Conservation (phyloP, 2,888 invertebrate genomes). For the Drosophila leonis region DNA sequence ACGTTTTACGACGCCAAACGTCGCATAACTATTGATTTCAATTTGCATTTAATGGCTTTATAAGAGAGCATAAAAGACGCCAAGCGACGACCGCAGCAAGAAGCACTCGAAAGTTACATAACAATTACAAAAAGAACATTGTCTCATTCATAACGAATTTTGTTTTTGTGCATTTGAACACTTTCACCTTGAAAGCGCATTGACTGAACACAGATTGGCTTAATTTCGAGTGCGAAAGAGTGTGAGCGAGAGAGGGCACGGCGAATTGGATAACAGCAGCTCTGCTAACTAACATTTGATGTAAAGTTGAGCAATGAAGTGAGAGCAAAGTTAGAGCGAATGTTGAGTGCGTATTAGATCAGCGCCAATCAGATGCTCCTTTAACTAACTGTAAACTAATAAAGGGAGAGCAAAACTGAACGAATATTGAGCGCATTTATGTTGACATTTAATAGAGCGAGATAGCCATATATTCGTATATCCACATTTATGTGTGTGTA, state of each 20-base stretch:
- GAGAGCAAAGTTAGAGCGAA: neutral
- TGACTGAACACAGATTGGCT: conserved; percentile 3
- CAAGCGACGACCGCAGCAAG: conserved; percentile 12
- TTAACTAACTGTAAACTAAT: neutral
- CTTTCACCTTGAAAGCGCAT: conserved; percentile 40
- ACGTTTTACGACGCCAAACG: conserved; percentile 39
- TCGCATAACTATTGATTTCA: conserved; percentile 58
- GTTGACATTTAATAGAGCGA: conserved; percentile 30
- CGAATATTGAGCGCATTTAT: neutral
- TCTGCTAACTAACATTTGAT: neutral
- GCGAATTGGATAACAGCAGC: neutral
- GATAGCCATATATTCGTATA: neutral
- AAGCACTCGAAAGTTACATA: conserved; percentile 23
- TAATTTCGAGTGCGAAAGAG: neutral
- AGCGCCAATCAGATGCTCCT: conserved; percentile 19
- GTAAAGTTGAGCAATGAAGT: neutral
- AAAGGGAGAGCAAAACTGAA: neutral
- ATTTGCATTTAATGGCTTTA: conserved; percentile 52
- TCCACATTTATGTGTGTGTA: conserved; percentile 7
- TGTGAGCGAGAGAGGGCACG: neutral
- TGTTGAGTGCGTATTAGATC: neutral
- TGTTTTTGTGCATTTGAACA: neutral
- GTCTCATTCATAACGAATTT: neutral
- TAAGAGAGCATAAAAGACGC: conserved; percentile 35
- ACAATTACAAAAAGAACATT: conserved; percentile 8